These are phyloP conservation scores for Oreotrochilus melanogaster DNA, from an alignment of 2,113 vertebrate species.

Conservation along the genomic window DNA sequence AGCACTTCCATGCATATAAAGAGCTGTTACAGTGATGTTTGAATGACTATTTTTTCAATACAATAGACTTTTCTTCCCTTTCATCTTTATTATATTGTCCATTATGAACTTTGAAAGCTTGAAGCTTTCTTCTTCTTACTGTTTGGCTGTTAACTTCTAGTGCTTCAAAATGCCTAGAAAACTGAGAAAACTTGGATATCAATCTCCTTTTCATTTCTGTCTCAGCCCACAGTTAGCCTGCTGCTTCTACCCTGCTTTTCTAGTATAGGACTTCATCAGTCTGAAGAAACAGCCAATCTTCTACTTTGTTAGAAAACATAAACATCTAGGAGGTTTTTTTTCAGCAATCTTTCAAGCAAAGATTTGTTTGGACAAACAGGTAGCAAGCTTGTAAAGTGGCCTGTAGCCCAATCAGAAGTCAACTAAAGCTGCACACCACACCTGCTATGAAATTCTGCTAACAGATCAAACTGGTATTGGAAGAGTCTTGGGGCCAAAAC, in stretches of 20 bases:
- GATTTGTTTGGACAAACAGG: background rate
- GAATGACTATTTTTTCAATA: conserved; percentile 52
- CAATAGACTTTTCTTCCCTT: conserved; percentile 49
- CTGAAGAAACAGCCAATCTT: background rate
- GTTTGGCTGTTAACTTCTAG: background rate
- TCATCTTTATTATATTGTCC: conserved; percentile 26
- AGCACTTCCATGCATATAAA: conserved; percentile 55
- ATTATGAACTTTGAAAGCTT: conserved; percentile 7
- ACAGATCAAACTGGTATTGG: background rate
- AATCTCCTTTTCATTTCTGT: background rate
- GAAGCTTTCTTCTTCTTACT: background rate
- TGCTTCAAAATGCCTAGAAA: background rate
- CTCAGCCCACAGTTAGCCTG: background rate
- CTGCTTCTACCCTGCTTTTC: background rate
- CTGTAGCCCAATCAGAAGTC: background rate
- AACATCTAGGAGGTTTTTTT: background rate
- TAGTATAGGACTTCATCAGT: background rate
- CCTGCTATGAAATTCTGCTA: background rate
- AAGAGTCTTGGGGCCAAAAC: background rate
- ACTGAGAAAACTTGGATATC: background rate
- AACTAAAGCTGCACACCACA: background rate
- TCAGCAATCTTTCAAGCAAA: background rate
- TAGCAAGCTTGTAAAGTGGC: background rate
- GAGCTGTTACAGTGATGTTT: background rate
- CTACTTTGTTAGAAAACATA: background rate